Percentiles rank a stretch among this genome's conserved stretches.
phyloP scores from a whole-genome alignment of 2,797 vertebrate genomes.

The Enoplosus armatus region DNA sequence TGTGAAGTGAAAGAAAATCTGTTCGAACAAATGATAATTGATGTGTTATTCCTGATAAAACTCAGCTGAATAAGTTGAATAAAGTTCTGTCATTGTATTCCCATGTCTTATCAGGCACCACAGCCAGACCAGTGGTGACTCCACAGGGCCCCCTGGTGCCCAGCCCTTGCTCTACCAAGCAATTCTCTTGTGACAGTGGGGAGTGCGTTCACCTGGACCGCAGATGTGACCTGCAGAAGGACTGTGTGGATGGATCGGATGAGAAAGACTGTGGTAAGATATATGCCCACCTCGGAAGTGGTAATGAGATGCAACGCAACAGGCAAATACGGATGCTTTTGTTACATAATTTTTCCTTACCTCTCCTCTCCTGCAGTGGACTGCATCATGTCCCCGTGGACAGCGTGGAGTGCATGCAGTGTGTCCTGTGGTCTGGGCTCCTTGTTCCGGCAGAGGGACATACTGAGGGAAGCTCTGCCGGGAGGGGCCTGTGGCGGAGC shows the following conservation, averaged over 20 bases:
- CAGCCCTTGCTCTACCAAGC: conserved; percentile 85
- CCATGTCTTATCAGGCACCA: conserved; percentile 59
- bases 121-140: conserved; percentile 48
- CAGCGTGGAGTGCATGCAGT: conserved; percentile 91
- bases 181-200: conserved; percentile 87
- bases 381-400: conserved; percentile 89
- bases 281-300: not conserved
- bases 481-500: conserved; percentile 82
- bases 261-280: conserved; percentile 89
- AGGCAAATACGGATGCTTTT: not conserved
- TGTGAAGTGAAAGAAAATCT: not conserved
- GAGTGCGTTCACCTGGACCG: conserved; percentile 87
- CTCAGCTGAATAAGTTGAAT: not conserved
- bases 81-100: not conserved
- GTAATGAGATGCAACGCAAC: not conserved
- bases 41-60: not conserved
- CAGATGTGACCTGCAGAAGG: conserved; percentile 86
- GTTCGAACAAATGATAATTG: not conserved
- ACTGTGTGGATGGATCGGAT: conserved; percentile 91
- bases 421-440: conserved; percentile 91
- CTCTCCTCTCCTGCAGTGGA: conserved; percentile 76
- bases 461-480: conserved; percentile 82
- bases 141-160: conserved; percentile 56
- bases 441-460: conserved; percentile 86
- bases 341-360: not conserved